These are phyloP conservation scores for Scotopteryx bipunctaria DNA, from an alignment of 2,888 invertebrate species.

Conservation along the genomic window DNA sequence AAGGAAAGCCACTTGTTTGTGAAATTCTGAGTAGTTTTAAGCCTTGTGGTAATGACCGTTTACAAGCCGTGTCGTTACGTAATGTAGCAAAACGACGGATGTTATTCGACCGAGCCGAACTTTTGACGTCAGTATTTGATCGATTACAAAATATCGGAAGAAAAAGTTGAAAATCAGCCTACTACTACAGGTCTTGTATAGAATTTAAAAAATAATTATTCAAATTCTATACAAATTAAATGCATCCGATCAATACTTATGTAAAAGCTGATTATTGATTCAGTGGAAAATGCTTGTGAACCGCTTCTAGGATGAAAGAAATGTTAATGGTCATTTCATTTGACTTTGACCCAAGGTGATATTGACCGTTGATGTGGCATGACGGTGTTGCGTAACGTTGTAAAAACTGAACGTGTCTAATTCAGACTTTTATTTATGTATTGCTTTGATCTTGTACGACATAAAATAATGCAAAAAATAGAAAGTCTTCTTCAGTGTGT, in stretches of 20 bases:
- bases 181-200: not conserved
- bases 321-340: constrained; percentile 9
- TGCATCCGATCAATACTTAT: not conserved
- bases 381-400: constrained; percentile 42
- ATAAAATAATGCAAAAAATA: constrained; percentile 3
- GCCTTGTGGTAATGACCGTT: constrained; percentile 61
- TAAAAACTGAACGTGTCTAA: constrained; percentile 40
- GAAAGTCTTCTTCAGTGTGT: constrained; percentile 5
- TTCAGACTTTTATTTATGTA: constrained; percentile 32
- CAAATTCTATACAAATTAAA: not conserved
- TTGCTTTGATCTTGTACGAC: constrained; percentile 17
- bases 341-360: constrained; percentile 27
- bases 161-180: not conserved
- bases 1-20: constrained; percentile 45
- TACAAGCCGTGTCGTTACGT: constrained; percentile 51
- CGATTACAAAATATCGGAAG: constrained; percentile 5
- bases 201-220: not conserved
- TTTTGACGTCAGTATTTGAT: constrained; percentile 12
- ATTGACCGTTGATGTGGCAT: constrained; percentile 36
- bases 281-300: not conserved
- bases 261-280: not conserved
- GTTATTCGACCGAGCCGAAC: constrained; percentile 8
- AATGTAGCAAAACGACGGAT: constrained; percentile 31
- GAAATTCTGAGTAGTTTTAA: constrained; percentile 39
- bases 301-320: not conserved